Conservation (phyloP, 2,113 vertebrate genomes). For the Takifugu bimaculatus region DNA sequence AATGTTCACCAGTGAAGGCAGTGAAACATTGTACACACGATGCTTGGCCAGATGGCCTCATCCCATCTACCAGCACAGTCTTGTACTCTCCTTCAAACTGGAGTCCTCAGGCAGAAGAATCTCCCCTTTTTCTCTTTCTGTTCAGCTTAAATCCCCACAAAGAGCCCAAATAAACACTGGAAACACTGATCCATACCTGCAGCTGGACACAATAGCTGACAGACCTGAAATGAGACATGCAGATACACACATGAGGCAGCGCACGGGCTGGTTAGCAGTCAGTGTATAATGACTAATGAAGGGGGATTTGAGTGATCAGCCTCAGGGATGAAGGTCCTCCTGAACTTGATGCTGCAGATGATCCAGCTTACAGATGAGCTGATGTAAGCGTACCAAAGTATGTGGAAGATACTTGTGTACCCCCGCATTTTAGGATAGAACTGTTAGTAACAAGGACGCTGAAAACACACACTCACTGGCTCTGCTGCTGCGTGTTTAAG, state of each 20-base stretch:
- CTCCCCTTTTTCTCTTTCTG: constrained; percentile 37
- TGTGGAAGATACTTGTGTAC: no score
- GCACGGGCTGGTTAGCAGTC: not conserved
- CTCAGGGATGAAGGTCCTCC: not conserved
- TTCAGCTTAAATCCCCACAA: constrained; percentile 39
- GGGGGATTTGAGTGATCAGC: not conserved
- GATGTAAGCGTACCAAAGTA: not conserved
- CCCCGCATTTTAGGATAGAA: no score
- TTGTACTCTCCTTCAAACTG: not conserved
- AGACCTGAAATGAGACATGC: no score
- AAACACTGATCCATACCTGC: no score
- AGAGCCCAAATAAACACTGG: no score
- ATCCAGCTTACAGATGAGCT: not conserved
- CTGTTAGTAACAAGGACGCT: no score
- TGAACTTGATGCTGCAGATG: not conserved
- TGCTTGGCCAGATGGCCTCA: constrained; percentile 52
- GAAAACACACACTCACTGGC: no score
- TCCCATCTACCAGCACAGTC: constrained; percentile 28
- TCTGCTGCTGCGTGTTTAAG: not conserved
- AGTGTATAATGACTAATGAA: not conserved
- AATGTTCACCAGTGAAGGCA: constrained; percentile 33
- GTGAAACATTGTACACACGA: constrained; percentile 46
- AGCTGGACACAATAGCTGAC: no score
- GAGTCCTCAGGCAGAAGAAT: not conserved
- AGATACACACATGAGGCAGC: not conserved